Conservation (phyloP, 2,797 vertebrate species). For the Pantherophis vulpinus region DNA sequence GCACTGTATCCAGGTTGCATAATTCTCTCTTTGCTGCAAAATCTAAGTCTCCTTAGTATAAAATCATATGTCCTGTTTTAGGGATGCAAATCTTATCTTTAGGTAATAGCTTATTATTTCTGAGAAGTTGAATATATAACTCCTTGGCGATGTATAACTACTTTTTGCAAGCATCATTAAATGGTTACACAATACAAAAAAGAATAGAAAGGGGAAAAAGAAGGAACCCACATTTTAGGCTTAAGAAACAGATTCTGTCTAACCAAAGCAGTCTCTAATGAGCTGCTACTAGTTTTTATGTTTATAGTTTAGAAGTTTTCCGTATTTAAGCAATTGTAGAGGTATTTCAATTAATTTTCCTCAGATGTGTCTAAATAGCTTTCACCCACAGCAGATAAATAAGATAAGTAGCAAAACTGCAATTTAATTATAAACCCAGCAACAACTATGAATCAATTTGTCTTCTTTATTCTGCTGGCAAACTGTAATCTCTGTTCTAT, state of each 20-base stretch:
- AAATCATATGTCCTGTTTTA: background rate
- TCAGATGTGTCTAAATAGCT: slow-evolving; percentile 45
- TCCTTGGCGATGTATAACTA: background rate
- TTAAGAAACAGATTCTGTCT: slow-evolving; percentile 41
- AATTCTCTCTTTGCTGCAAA: background rate
- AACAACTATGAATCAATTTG: slow-evolving; percentile 54
- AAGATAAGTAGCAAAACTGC: slow-evolving; percentile 56
- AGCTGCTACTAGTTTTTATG: slow-evolving; percentile 35
- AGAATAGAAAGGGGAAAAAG: rapidly evolving
- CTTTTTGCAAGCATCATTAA: background rate
- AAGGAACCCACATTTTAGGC: slow-evolving; percentile 19
- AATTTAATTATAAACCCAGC: slow-evolving; percentile 64
- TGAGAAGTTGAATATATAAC: background rate
- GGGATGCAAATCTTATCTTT: background rate
- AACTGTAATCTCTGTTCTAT: slow-evolving; percentile 39
- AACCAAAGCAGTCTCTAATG: slow-evolving; percentile 38
- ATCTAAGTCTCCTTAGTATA: background rate
- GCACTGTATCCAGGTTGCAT: background rate
- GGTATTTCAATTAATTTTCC: slow-evolving; percentile 66
- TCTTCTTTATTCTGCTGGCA: slow-evolving; percentile 2
- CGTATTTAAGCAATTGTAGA: slow-evolving; percentile 45
- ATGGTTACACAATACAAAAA: slow-evolving; percentile 12
- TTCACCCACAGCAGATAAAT: slow-evolving; percentile 54
- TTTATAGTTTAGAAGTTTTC: slow-evolving; percentile 46
- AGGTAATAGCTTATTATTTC: background rate